These are phyloP conservation scores for Apotomis capreana DNA, from an alignment of 2,888 invertebrate species.

Conservation along the genomic window DNA sequence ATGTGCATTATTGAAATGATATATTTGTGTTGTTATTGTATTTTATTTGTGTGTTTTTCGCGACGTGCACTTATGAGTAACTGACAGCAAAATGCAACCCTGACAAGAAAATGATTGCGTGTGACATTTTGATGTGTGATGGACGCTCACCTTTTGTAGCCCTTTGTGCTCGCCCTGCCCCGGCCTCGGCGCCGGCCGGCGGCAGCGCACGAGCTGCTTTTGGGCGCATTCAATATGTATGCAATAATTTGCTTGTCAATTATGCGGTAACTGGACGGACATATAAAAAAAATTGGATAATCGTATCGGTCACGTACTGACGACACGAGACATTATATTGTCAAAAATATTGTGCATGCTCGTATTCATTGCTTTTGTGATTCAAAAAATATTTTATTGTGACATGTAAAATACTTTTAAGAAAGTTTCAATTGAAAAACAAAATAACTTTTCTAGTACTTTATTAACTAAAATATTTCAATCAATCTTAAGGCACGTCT, in stretches of 20 bases:
- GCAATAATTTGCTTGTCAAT: slow-evolving; percentile 52
- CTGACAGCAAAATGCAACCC: slow-evolving; percentile 31
- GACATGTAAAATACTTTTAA: too few relatives aligned
- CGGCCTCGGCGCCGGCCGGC: too few relatives aligned
- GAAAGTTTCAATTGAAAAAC: neutral
- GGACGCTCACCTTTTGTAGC: slow-evolving; percentile 45
- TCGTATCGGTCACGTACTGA: neutral
- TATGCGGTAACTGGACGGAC: slow-evolving; percentile 18
- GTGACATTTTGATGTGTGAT: slow-evolving; percentile 48
- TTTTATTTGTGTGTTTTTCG: slow-evolving; percentile 8
- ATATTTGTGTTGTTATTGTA: neutral
- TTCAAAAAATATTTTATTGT: neutral
- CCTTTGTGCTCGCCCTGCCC: slow-evolving; percentile 26
- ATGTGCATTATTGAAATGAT: too few relatives aligned
- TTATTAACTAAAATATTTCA: slow-evolving; percentile 18
- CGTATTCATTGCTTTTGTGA: neutral
- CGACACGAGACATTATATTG: neutral
- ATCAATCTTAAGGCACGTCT: slow-evolving; percentile 30
- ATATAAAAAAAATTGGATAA: slow-evolving; percentile 28
- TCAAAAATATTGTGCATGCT: neutral
- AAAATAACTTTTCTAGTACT: neutral
- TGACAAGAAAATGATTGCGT: slow-evolving; percentile 62
- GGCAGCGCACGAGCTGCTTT: slow-evolving; percentile 60
- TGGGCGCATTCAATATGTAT: slow-evolving; percentile 59
- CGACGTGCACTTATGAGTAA: slow-evolving; percentile 12